phyloP scores from a whole-genome alignment of 2,888 invertebrate genomes.

The Stenodera caucasica region DNA sequence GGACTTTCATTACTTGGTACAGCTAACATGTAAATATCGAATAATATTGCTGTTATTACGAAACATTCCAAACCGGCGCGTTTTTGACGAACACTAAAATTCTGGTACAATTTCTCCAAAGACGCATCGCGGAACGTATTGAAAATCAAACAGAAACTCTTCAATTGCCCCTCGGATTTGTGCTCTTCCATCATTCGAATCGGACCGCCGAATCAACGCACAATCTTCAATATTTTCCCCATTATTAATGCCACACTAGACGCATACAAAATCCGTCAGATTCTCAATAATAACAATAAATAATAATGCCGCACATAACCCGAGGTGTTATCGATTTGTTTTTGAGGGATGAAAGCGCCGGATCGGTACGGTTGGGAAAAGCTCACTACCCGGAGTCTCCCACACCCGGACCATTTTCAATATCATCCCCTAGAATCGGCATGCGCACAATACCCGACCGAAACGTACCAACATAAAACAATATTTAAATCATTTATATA shows the following conservation, averaged over 20 bases:
- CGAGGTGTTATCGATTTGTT: constrained; percentile 47
- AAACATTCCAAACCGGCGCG: constrained; percentile 72
- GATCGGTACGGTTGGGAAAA: constrained; percentile 49
- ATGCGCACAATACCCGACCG: constrained; percentile 18
- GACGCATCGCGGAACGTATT: constrained; percentile 64
- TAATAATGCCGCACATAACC: constrained; percentile 40
- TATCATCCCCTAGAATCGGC: constrained; percentile 28
- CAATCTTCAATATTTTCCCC: no score
- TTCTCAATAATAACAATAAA: constrained; percentile 22
- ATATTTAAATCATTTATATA: constrained; percentile 12
- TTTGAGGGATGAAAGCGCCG: constrained; percentile 22
- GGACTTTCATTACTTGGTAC: constrained; percentile 59
- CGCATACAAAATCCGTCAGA: constrained; percentile 13
- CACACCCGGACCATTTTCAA: constrained; percentile 45
- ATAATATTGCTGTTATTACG: constrained; percentile 66
- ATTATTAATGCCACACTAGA: no score
- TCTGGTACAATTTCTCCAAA: constrained; percentile 70
- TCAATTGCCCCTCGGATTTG: constrained; percentile 48
- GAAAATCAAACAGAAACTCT: constrained; percentile 41
- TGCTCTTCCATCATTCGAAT: constrained; percentile 43
- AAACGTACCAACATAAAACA: constrained; percentile 16
- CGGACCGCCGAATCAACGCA: no score
- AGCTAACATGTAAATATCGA: constrained; percentile 64
- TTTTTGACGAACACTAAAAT: constrained; percentile 72
- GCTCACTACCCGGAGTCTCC: constrained; percentile 51